These are phyloP conservation scores for Butorides virescens DNA, from an alignment of 2,113 vertebrate species.

Conservation along the genomic window DNA sequence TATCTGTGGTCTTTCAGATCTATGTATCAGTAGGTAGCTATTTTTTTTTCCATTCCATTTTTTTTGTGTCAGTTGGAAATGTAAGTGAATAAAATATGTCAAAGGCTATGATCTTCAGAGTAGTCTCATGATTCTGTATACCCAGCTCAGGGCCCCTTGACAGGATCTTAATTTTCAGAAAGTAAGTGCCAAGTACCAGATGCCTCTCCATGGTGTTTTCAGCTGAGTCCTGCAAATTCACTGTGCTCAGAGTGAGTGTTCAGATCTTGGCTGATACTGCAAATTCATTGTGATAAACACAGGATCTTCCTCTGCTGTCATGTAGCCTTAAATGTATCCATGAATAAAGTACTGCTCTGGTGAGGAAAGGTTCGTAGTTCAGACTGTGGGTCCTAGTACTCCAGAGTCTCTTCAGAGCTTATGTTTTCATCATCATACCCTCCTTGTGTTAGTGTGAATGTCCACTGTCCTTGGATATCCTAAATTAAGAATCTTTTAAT, in stretches of 20 bases:
- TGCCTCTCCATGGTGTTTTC: background rate
- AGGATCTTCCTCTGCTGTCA: background rate
- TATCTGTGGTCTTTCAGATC: background rate
- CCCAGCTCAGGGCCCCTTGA: background rate
- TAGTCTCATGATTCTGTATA: background rate
- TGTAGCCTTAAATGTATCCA: background rate
- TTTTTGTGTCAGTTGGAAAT: background rate
- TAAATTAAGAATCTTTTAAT: background rate
- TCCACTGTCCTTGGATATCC: background rate
- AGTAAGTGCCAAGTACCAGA: background rate
- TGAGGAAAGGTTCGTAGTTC: background rate
- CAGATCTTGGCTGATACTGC: background rate
- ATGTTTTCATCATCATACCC: background rate
- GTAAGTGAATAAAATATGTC: background rate
- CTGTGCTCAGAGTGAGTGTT: background rate
- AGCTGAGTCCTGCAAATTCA: background rate
- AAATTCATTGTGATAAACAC: background rate
- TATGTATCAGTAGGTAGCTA: background rate
- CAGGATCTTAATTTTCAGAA: background rate
- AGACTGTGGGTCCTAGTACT: background rate
- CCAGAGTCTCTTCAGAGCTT: background rate
- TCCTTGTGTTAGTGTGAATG: background rate
- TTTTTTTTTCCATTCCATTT: background rate
- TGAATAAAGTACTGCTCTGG: background rate
- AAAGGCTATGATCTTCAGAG: background rate